phyloP scores from a whole-genome alignment of 2,797 vertebrate species.

The Vireo griseus region DNA sequence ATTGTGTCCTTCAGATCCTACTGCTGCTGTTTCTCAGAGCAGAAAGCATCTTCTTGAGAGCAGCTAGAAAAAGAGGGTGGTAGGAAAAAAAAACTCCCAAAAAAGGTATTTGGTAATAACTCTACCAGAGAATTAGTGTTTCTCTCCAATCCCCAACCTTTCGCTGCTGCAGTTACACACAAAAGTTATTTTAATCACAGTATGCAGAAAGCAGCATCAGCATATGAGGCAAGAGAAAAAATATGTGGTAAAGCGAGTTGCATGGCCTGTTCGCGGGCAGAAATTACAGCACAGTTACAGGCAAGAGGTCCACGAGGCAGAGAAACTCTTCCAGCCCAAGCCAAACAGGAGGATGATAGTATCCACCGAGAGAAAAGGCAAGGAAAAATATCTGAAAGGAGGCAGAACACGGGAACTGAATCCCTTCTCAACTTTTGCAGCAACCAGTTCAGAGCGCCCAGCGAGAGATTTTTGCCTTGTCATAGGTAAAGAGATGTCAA shows the following conservation, averaged over 20 bases:
- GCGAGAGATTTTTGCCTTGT: background rate
- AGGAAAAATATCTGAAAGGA: background rate
- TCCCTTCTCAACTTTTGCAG: background rate
- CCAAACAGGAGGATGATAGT: background rate
- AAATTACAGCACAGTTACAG: background rate
- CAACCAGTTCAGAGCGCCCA: background rate
- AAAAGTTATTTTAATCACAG: slow-evolving; percentile 48
- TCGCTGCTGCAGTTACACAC: background rate
- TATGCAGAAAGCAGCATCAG: slow-evolving; percentile 52
- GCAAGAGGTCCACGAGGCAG: slow-evolving; percentile 2
- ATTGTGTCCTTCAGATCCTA: background rate
- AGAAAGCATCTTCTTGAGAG: background rate
- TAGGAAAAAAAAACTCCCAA: background rate
- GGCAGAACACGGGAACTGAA: background rate
- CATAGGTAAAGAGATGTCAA: background rate
- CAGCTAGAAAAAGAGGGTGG: background rate
- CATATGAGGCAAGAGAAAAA: slow-evolving; percentile 64
- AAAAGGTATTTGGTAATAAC: background rate
- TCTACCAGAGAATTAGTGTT: background rate
- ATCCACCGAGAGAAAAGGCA: background rate
- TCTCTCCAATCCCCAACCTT: slow-evolving; percentile 21
- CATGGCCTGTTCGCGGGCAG: background rate
- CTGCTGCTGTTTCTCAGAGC: background rate
- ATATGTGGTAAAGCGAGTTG: slow-evolving; percentile 61
- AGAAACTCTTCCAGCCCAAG: background rate